Conservation (phyloP, 2,113 vertebrate genomes). For the Chamaea fasciata region DNA sequence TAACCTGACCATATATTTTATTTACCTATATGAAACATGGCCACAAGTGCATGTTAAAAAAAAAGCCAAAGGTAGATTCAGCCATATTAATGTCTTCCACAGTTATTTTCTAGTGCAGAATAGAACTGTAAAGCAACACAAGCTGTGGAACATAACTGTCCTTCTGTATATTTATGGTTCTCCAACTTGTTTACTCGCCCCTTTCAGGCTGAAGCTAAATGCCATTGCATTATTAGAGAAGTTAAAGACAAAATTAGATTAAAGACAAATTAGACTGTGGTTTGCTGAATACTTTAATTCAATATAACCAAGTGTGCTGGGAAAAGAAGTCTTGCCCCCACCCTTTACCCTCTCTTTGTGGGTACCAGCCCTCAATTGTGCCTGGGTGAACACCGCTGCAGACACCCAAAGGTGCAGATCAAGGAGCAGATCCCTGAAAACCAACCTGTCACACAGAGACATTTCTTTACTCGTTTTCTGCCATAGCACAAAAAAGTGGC, state of each 20-base stretch:
- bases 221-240: background rate
- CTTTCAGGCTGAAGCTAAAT: background rate
- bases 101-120: background rate
- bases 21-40: background rate
- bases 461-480: background rate
- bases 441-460: background rate
- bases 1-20: background rate
- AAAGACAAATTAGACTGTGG: background rate
- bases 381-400: background rate
- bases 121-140: background rate
- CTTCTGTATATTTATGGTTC: background rate
- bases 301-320: background rate
- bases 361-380: background rate
- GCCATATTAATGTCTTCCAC: background rate
- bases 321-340: background rate
- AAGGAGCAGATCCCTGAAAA: background rate
- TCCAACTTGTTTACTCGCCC: background rate
- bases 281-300: background rate
- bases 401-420: background rate
- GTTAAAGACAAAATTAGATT: background rate
- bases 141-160: background rate
- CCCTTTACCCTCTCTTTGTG: rapidly evolving
- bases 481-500: background rate
- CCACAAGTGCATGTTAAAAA: background rate
- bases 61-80: background rate